A percentile compares a stretch with the other conserved stretches of the same genome.
These are phyloP conservation scores for Arctopsyche grandis DNA, from an alignment of 1,140 invertebrate species.

Conservation along the genomic window DNA sequence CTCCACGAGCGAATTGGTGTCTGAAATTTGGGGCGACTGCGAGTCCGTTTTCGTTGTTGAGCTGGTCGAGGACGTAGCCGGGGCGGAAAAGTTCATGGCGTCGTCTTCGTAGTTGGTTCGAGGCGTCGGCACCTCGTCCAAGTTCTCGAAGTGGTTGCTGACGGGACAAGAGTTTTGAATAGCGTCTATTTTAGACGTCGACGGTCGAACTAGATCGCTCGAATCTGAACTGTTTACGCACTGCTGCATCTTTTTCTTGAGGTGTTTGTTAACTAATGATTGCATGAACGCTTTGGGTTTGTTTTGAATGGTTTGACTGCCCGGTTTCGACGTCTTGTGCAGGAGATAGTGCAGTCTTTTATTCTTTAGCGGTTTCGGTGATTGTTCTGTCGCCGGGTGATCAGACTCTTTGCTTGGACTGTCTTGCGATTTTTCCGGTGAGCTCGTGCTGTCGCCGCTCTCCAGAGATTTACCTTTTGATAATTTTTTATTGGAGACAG, in stretches of 20 bases:
- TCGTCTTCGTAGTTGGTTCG: conserved; percentile 59
- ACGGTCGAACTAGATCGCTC: conserved; percentile 60
- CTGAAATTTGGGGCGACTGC: conserved; percentile 59
- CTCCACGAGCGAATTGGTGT: conserved; percentile 83
- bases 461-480: neutral
- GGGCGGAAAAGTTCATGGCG: conserved; percentile 52
- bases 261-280: conserved; percentile 64
- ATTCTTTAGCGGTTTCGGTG: conserved; percentile 63
- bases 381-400: neutral
- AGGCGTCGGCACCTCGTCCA: conserved; percentile 58
- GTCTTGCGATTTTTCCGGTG: neutral
- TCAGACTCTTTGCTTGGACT: neutral
- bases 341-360: conserved; percentile 65
- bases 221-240: conserved; percentile 27
- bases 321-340: conserved; percentile 66
- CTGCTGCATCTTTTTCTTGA: conserved; percentile 61
- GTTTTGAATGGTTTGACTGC: conserved; percentile 64
- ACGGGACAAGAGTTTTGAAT: conserved; percentile 57
- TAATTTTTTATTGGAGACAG: neutral
- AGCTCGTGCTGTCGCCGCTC: neutral
- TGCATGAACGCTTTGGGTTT: conserved; percentile 66
- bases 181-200: conserved; percentile 62
- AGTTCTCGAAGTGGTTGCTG: conserved; percentile 56
- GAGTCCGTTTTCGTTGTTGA: conserved; percentile 29
- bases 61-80: neutral